Evolutionary conservation across 2,113 vertebrate species (phyloP).

Genomic region (rat (Rattus norvegicus)): GRCr8 NC_086021.1:101653501-101654000

Average conservation of each 20-base stretch:
- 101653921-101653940: background rate
- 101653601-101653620: background rate
- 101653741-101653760: background rate
- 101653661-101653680: background rate
- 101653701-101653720: background rate
- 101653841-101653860: slow-evolving; percentile 6
- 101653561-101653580: background rate
- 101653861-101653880: background rate
- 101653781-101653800: slow-evolving; percentile 15
- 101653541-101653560: background rate
- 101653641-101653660: slow-evolving; percentile 7
- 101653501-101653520: background rate
- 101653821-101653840: background rate
- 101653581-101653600: slow-evolving; percentile 46
- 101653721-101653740: background rate
- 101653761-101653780: background rate
- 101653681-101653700: background rate
- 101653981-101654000: background rate
- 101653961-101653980: background rate
- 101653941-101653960: background rate
- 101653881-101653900: background rate
- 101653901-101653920: background rate
- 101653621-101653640: background rate
- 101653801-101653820: background rate
- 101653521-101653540: background rate